Base-by-base conservation (phyloP, 2,888 invertebrate genomes). In the Epinotia bilunana region DNA sequence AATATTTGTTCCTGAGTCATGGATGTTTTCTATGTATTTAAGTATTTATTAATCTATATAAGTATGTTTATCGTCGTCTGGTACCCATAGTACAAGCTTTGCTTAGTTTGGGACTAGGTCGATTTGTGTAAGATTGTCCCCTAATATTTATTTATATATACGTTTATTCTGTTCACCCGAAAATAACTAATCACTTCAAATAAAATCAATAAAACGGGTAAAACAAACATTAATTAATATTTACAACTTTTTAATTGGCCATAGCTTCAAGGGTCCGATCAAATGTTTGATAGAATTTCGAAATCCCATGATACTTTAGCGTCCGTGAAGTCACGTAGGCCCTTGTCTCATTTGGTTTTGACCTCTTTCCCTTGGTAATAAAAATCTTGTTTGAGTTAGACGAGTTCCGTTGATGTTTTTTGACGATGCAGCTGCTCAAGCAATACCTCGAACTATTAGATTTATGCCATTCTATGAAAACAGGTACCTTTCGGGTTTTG, bases 291-390 rank as follows among this genome's bases (percentile, higher is more conserved):
- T 53, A 58, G 46, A 53, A 65, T 73, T 67, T 73, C 72, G 65
- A 73, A 73, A 73, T 53, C 33, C 43, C 4, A 68, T 58, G 58
- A 16, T 58, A 58, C 68, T 49, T 49, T n/a, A 9, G 20, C 18
- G 55, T 3, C 39, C 13, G 39, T 23, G 20, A 16, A 69, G 67
- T 73, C 67, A 33, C 65, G 72, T 73, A 67, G 73, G 73, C 67
- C 73, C 60, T 68, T 58, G 57, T 23, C 58, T 73, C 73, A 73
- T 73, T 73, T 67, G 73, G 73, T 68, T 68, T 67, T 61, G 73
- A 73, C 73, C 73, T 73, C 68, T 68, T 73, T 73, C 46, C 68
- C 62, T 58, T 43, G 28, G 57, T 18, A 53, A 71, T 70, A 74
- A 74, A 70, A 74, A 58, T 49, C 64, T 64, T 33, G 53, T 74